phyloP scores from a whole-genome alignment of 1,140 invertebrate species.

The Doryteuthis pealeii region DNA sequence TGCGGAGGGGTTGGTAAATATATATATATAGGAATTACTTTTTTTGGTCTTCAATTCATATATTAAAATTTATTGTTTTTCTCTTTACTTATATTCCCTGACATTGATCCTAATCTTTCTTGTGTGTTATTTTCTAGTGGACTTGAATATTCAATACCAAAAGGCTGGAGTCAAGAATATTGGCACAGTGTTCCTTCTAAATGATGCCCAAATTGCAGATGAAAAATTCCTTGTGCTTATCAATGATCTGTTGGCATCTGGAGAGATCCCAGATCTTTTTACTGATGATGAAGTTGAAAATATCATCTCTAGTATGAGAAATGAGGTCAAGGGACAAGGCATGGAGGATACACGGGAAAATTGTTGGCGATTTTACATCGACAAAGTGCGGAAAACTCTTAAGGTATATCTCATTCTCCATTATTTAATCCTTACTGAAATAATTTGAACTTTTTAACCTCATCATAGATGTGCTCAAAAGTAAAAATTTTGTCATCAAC shows the following conservation, averaged over 20 bases:
- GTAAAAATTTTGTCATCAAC: too few species aligned
- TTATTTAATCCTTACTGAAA: too few species aligned
- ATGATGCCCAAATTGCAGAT: slow-evolving; percentile 90
- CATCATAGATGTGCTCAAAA: too few species aligned
- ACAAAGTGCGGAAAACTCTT: slow-evolving; percentile 84
- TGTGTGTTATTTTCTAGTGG: slow-evolving; percentile 59
- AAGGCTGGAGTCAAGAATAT: slow-evolving; percentile 93
- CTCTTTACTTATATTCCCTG: too few species aligned
- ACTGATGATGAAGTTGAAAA: slow-evolving; percentile 96
- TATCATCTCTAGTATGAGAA: slow-evolving; percentile 83
- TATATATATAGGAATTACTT: too few species aligned
- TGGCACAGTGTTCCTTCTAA: slow-evolving; percentile 93
- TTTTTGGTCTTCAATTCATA: too few species aligned
- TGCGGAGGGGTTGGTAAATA: too few species aligned
- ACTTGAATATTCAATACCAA: slow-evolving; percentile 81
- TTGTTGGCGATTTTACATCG: slow-evolving; percentile 96
- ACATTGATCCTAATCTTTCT: too few species aligned
- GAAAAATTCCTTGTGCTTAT: slow-evolving; percentile 94
- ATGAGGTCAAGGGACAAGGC: slow-evolving; percentile 82
- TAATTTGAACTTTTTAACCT: too few species aligned
- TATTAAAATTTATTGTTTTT: too few species aligned
- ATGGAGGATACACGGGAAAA: slow-evolving; percentile 88
- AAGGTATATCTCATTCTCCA: slow-evolving; percentile 68
- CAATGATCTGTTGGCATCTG: slow-evolving; percentile 92
- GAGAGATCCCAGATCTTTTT: slow-evolving; percentile 93